Base-by-base conservation (phyloP, 2,113 vertebrate genomes). In the Triplophysa tibetana region DNA sequence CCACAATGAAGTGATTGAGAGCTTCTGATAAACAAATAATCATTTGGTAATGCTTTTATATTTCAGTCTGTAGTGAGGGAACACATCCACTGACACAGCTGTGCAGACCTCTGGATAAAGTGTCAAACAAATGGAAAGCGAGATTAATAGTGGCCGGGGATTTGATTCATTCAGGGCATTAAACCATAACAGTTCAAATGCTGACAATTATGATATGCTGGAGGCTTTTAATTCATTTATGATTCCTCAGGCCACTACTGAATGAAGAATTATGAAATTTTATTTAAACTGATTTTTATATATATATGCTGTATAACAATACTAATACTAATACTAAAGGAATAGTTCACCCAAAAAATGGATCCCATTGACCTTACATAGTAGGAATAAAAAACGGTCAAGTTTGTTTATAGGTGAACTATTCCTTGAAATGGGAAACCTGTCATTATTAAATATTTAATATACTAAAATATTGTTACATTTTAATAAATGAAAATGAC, bases 21-120 rank as follows among this genome's bases (percentile, higher is more conserved):
- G 87, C 84, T 75, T 86, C 84, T 88, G 88, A 88, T 91, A 88
- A 89, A 86, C 88, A 77, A 89, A 89, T 89, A 90, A 90, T 88
- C 80, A 82, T 24, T 74, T 70, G 52, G 54, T 85, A 84, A 67
- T 88, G 81, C 81, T 85, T 82, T 85, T 85, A 85, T 91, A 86
- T 87, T 86, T 88, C 79, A 24, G 24, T 64, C 74, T 9, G 67
- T 58, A 73, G 72, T 77, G 86, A 81, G 81, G 76, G 72, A 82
- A 54, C 61, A 50, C 69, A 63, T 70, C 69, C 69, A 72, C 43
- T 70, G 23, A 69, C 68, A 76, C 56, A 66, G 73, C 60, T 70
- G 78, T 68, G 75, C 26, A 63, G 43, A 77, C 45, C 33, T 43
- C 14, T 33, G 68, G 48, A 77, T 73, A 54, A 12, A 77, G 77